Percentiles rank a stretch among this genome's conserved stretches.
Evolutionary conservation across 92 coral and sea anemone species (phyloP).

Genomic region (Diadumene lineata): DNA sequence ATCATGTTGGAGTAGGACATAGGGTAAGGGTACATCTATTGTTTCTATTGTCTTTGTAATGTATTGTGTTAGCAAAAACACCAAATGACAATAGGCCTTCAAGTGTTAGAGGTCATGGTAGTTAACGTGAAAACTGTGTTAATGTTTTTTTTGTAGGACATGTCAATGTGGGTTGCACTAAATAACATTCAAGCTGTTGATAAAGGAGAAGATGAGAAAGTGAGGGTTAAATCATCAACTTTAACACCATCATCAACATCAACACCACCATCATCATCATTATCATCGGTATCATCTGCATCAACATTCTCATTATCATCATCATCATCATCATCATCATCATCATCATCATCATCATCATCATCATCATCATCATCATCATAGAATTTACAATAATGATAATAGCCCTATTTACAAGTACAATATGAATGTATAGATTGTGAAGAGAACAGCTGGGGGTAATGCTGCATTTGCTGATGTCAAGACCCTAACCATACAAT

Average conservation of each 20-base stretch:
- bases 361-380: not conserved
- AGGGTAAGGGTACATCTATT: conserved; percentile 41
- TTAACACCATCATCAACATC: too few species aligned
- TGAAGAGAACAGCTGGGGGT: conserved; percentile 78
- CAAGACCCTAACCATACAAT: conserved; percentile 81
- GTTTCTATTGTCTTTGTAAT: not conserved
- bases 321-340: not conserved
- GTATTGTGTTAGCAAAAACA: not conserved
- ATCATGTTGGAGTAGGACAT: conserved; percentile 76
- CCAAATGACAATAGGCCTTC: not conserved
- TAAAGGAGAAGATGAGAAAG: conserved; percentile 95
- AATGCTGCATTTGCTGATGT: conserved; percentile 92
- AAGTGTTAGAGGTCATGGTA: too few species aligned
- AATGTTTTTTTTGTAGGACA: conserved; percentile 57
- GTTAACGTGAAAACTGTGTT: too few species aligned
- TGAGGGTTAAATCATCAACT: too few species aligned
- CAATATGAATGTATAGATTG: conserved; percentile 61
- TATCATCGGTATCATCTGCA: not conserved
- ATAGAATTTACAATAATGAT: too few species aligned
- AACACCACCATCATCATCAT: too few species aligned
- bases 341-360: not conserved
- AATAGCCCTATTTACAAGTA: too few species aligned
- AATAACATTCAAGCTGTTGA: conserved; percentile 95
- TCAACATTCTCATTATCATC: conserved; percentile 6
- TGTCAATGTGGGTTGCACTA: conserved; percentile 95